Evolutionary conservation across 2,888 invertebrate species (phyloP).

Genomic region (Polymixis flavicincta): DNA sequence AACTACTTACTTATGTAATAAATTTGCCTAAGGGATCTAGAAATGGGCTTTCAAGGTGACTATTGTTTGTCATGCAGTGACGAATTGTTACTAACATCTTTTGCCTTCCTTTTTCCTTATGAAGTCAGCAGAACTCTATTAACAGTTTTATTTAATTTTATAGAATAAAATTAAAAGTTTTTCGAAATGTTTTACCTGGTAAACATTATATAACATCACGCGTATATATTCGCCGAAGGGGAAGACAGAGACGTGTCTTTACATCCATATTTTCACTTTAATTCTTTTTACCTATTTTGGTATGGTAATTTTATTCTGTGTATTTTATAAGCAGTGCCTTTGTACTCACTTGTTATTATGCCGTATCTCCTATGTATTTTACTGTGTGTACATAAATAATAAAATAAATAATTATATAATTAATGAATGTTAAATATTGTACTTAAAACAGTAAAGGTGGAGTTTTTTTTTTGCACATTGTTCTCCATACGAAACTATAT

Average conservation of each 20-base stretch:
- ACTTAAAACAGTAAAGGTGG: no score
- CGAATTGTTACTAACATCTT: constrained; percentile 12
- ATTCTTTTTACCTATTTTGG: no score
- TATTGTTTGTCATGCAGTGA: constrained; percentile 5
- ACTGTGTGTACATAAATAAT: no score
- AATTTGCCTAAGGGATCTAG: not conserved
- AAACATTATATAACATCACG: not conserved
- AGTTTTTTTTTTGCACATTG: no score
- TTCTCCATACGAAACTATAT: no score
- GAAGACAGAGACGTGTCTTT: not conserved
- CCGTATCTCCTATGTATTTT: no score
- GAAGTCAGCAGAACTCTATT: not conserved
- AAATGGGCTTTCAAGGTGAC: constrained; percentile 32
- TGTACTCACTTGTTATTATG: no score
- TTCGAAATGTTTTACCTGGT: not conserved
- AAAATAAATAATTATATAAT: no score
- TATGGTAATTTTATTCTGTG: no score
- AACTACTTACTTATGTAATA: not conserved
- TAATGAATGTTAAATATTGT: no score
- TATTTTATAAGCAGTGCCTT: no score
- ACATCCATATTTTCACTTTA: not conserved
- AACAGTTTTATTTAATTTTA: not conserved
- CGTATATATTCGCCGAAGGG: not conserved
- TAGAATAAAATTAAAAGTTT: not conserved
- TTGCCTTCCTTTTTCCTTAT: constrained; percentile 29